Evolutionary conservation across 2,888 invertebrate species (phyloP).

Genomic region (Harpalus rufipes): DNA sequence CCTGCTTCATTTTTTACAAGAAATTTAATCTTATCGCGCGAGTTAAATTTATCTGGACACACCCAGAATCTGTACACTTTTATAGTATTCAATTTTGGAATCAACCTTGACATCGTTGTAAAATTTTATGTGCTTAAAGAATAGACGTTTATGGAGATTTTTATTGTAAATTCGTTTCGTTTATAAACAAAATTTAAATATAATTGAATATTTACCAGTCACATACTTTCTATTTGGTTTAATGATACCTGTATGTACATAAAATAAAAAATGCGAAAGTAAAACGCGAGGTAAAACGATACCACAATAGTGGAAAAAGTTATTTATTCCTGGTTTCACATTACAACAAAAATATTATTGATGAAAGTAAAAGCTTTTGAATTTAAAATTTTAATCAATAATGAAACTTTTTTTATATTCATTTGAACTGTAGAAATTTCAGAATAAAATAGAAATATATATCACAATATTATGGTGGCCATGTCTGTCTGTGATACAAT

Average conservation of each 20-base stretch:
- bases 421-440: no score
- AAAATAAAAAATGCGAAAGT: slow-evolving; percentile 40
- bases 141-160: slow-evolving; percentile 39
- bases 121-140: slow-evolving; percentile 32
- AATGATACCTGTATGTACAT: slow-evolving; percentile 16
- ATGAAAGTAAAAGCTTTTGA: neutral
- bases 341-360: neutral
- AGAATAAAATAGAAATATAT: no score
- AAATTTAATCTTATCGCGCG: neutral
- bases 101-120: slow-evolving; percentile 30
- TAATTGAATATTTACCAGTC: slow-evolving; percentile 35
- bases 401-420: no score
- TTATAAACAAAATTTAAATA: slow-evolving; percentile 19
- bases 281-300: neutral
- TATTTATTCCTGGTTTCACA: slow-evolving; percentile 12
- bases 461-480: no score
- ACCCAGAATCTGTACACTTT: slow-evolving; percentile 2
- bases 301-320: neutral
- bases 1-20: neutral
- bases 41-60: neutral
- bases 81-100: slow-evolving; percentile 16
- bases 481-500: no score
- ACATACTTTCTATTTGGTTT: slow-evolving; percentile 40
- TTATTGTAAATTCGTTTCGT: slow-evolving; percentile 21
- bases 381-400: neutral